Conservation (phyloP, 2,888 invertebrate species). For the Galerucella nymphaeae region DNA sequence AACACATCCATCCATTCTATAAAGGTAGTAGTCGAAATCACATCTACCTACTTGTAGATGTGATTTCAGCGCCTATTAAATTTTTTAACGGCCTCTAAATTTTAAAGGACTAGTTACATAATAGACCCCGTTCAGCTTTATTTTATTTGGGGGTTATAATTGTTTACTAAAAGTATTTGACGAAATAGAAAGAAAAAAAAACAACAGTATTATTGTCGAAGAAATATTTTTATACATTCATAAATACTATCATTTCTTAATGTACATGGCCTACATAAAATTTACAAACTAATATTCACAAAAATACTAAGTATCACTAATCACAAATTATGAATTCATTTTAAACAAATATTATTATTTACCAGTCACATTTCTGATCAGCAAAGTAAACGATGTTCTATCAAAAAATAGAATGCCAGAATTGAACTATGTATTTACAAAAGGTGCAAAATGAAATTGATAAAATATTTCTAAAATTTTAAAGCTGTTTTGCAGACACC, state of each 20-base stretch:
- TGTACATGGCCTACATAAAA: conserved; percentile 48
- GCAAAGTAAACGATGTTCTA: conserved; percentile 23
- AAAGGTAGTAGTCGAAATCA: no score
- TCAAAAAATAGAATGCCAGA: conserved; percentile 8
- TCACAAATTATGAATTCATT: conserved; percentile 26
- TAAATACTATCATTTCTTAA: conserved; percentile 40
- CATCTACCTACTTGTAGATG: no score
- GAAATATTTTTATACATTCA: conserved; percentile 46
- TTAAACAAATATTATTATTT: conserved; percentile 27
- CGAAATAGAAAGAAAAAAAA: conserved; percentile 12
- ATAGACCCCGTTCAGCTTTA: no score
- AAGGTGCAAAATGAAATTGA: neutral
- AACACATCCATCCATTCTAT: no score
- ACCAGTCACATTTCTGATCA: conserved; percentile 31
- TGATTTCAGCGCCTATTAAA: no score
- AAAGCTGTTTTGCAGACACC: neutral
- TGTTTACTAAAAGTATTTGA: neutral
- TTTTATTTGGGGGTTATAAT: no score
- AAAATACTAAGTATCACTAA: conserved; percentile 48
- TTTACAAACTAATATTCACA: conserved; percentile 52
- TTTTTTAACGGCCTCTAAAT: no score
- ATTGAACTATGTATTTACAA: neutral
- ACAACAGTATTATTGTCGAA: conserved; percentile 48
- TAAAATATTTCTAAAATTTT: neutral
- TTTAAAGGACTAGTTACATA: no score